Evolutionary conservation across 2,888 invertebrate species (phyloP).

Genomic region (Brachyptera putata): DNA sequence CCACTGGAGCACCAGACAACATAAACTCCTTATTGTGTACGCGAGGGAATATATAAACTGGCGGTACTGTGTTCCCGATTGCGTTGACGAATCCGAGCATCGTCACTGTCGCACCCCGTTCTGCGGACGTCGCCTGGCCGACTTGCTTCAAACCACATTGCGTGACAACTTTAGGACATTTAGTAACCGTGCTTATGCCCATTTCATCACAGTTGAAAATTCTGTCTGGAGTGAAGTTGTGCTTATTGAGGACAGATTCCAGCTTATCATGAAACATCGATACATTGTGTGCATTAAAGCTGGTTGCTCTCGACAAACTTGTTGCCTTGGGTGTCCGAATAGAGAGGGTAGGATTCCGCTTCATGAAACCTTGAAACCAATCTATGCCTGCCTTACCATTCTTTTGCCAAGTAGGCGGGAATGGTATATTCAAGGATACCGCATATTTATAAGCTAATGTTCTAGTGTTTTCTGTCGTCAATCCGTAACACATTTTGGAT

Average conservation of each 20-base stretch:
- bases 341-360: conserved; percentile 36
- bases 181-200: conserved; percentile 28
- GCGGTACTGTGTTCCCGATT: conserved; percentile 2
- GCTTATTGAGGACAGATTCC: conserved; percentile 10
- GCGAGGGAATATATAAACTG: conserved; percentile 4
- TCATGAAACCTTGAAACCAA: conserved; percentile 38
- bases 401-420: conserved; percentile 35
- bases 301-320: conserved; percentile 37
- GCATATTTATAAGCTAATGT: conserved; percentile 36
- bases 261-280: conserved; percentile 46
- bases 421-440: conserved; percentile 16
- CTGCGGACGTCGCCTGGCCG: conserved; percentile 42
- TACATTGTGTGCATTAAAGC: conserved; percentile 41
- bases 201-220: conserved; percentile 30
- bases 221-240: conserved; percentile 21
- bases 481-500: conserved; percentile 31
- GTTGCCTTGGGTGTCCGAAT: conserved; percentile 38
- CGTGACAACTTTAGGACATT: conserved; percentile 23
- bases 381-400: conserved; percentile 37
- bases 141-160: conserved; percentile 41
- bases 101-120: conserved; percentile 36
- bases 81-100: conserved; percentile 14
- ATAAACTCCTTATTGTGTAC: conserved; percentile 37
- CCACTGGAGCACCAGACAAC: conserved; percentile 40
- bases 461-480: conserved; percentile 34